Base-by-base conservation (phyloP, 1,140 invertebrate species). In the Megalopta genalis region DNA sequence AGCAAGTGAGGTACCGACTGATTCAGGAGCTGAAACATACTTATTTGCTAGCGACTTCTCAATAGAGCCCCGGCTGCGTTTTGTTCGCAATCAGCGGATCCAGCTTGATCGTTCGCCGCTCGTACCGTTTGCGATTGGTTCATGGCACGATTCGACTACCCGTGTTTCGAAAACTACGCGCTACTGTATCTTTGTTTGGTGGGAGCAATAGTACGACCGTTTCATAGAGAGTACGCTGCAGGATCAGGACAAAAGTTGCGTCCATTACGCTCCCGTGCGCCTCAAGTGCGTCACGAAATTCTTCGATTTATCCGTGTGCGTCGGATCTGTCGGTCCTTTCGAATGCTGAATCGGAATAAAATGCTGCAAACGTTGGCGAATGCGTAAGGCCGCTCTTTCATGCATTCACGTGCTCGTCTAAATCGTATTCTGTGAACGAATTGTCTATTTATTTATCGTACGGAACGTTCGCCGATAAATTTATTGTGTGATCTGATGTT, bases 111-210 rank as follows among this genome's bases (percentile, higher is more conserved):
- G 70, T 27, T 39, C 39, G 37, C 66, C 32, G 68, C 57, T 71
- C 77, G 72, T 70, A 78, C 52, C 8, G 39, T 16, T 12, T 60
- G 67, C 85, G 86, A 88, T 88, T 80, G 84, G 83, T 86, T 86
- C 86, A 74, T 14, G 49, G 4, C 16, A 7, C 49, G 49, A 18
- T 52, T 21, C 14, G 49, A 52, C 49, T 46, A 46, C 42, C 76
- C 82, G 64, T 81, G 84, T 85, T 83, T 75, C 73, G 65, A 23
- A 67, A 69, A 77, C 23, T 67, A 78, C 66, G 60, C 49, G 63
- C 63, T 37, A 62, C 52, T 49, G 25, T 65, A 49, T 59, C 82
- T 84, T 84, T 84, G 66, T 83, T 80, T 37, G 27, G 39, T 42
- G 27, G 82, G 23, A n/a, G 37, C 66, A 65, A 60, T 66, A 52